Conservation (phyloP, 2,888 invertebrate species). For the Anticlea derivata region DNA sequence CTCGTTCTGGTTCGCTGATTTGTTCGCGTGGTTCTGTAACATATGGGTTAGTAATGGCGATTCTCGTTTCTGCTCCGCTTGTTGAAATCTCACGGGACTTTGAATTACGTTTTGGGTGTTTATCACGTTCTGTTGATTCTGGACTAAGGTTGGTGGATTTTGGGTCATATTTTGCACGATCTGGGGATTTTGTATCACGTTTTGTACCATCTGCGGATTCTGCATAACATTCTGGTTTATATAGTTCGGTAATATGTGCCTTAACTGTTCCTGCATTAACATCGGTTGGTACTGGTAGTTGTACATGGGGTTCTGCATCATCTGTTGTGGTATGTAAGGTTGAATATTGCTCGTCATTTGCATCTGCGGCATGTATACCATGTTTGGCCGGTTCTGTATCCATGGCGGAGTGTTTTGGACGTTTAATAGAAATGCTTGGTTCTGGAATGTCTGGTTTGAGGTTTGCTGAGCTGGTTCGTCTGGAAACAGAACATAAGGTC, state of each 20-base stretch:
- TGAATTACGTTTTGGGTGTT: conserved; percentile 8
- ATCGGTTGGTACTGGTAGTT: conserved; percentile 66
- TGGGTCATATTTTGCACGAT: not conserved
- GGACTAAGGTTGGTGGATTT: not conserved
- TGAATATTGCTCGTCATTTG: conserved; percentile 57
- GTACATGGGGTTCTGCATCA: conserved; percentile 67
- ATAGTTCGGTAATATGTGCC: conserved; percentile 45
- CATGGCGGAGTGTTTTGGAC: conserved; percentile 75
- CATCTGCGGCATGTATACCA: conserved; percentile 67
- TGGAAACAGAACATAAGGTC: conserved; percentile 36
- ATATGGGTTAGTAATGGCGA: conserved; percentile 30
- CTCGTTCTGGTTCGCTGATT: conserved; percentile 6
- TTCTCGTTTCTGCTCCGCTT: conserved; percentile 17
- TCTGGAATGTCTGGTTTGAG: conserved; percentile 50
- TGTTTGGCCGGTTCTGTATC: conserved; percentile 65
- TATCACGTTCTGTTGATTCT: not conserved
- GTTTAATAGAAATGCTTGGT: conserved; percentile 66
- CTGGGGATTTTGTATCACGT: not conserved
- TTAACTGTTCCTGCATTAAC: conserved; percentile 52
- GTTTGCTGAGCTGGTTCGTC: conserved; percentile 42
- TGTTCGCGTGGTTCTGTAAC: conserved; percentile 15
- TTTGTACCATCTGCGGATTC: conserved; percentile 7
- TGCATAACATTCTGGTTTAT: conserved; percentile 21
- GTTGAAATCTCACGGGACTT: not conserved
- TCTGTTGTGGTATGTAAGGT: conserved; percentile 55